Percentiles rank a stretch among this genome's conserved stretches.
phyloP scores from a whole-genome alignment of 1,140 invertebrate genomes.

The Apis mellifera region Amel_HAv3.1 CM009933.2:3769501-3770000 shows the following conservation, averaged over 20 bases:
- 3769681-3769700: neutral
- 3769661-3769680: constrained; percentile 9
- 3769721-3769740: neutral
- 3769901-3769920: neutral
- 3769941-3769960: constrained; percentile 47
- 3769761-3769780: neutral
- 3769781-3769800: constrained; percentile 24
- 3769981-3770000: constrained; percentile 42
- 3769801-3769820: constrained; percentile 27
- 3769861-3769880: constrained; percentile 12
- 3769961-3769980: constrained; percentile 58
- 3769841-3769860: neutral
- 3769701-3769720: neutral
- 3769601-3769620: constrained; percentile 47
- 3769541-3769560: constrained; percentile 9
- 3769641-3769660: constrained; percentile 27
- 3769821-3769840: constrained; percentile 27
- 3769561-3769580: constrained; percentile 29
- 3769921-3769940: constrained; percentile 6
- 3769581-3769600: constrained; percentile 38
- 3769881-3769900: neutral
- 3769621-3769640: constrained; percentile 64
- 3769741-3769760: neutral
- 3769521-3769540: constrained; percentile 16
- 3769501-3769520: constrained; percentile 8